Percentiles rank a stretch among this genome's conserved stretches.
Evolutionary conservation across 2,888 invertebrate species (phyloP).

Genomic region (Stomorhina lunata): DNA sequence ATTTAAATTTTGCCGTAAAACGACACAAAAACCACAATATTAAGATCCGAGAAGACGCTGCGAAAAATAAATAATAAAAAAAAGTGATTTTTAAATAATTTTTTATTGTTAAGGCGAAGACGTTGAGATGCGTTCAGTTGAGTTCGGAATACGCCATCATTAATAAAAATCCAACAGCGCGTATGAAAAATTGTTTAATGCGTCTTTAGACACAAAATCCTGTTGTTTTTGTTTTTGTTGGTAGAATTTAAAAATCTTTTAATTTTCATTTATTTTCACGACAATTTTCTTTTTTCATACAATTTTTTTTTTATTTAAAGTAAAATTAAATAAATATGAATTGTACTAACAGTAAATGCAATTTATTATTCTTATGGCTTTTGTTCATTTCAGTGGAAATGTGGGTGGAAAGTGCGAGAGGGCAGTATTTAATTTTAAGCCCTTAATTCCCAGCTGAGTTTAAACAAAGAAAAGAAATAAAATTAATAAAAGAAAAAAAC

Average conservation of each 20-base stretch:
- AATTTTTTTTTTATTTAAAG: background rate
- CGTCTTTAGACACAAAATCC: background rate
- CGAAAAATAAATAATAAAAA: background rate
- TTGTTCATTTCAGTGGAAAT: background rate
- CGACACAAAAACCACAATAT: too few relatives aligned
- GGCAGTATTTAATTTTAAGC: conserved; percentile 37
- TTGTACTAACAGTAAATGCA: conserved; percentile 29
- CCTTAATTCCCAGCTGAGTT: conserved; percentile 42
- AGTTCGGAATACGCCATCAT: background rate
- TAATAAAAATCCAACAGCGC: conserved; percentile 18
- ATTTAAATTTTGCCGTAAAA: too few relatives aligned
- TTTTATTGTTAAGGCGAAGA: background rate
- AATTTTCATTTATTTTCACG: background rate
- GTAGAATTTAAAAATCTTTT: background rate
- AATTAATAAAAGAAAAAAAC: conserved; percentile 1
- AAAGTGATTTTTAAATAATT: background rate
- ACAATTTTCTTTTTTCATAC: background rate
- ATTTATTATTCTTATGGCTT: conserved; percentile 7
- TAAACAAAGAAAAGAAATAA: conserved; percentile 19
- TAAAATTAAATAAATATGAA: conserved; percentile 21
- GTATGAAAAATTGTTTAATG: conserved; percentile 19
- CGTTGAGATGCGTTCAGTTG: background rate
- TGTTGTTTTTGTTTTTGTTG: background rate
- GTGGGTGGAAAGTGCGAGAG: background rate
- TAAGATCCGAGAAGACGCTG: too few relatives aligned